Evolutionary conservation across 2,113 vertebrate species (phyloP).

Genomic region (Typhlomys cinereus): DNA sequence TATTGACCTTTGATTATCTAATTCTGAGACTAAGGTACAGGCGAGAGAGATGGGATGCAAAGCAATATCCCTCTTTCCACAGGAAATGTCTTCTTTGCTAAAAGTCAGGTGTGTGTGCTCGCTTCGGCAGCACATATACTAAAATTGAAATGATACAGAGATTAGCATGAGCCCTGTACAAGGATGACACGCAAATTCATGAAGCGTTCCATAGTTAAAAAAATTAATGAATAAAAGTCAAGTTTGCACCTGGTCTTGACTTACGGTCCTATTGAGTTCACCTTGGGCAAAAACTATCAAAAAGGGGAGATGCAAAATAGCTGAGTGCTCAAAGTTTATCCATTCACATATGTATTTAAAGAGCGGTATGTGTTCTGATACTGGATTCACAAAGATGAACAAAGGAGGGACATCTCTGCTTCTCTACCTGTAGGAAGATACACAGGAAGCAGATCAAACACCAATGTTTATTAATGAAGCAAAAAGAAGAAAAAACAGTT

Average conservation of each 20-base stretch:
- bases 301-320: not conserved
- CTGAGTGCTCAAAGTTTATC: not conserved
- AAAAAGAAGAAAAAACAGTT: not conserved
- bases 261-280: not conserved
- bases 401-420: not conserved
- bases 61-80: not conserved
- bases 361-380: not conserved
- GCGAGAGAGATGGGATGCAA: not conserved
- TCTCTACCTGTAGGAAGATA: not conserved
- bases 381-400: not conserved
- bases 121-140: too few relatives aligned
- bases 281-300: not conserved
- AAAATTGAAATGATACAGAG: too few relatives aligned
- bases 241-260: not conserved
- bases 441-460: not conserved
- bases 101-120: too few relatives aligned
- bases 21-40: not conserved
- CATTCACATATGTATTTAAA: not conserved
- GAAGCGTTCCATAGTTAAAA: too few relatives aligned
- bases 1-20: not conserved
- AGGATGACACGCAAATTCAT: too few relatives aligned
- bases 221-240: too few relatives aligned
- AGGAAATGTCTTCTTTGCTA: not conserved
- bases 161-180: too few relatives aligned
- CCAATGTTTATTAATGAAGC: conserved; percentile 56